These are phyloP conservation scores for Cladorhizidae sp. DNA, from an alignment of 37 sponge, comb jelly and placozoan species.

Conservation along the genomic window DNA sequence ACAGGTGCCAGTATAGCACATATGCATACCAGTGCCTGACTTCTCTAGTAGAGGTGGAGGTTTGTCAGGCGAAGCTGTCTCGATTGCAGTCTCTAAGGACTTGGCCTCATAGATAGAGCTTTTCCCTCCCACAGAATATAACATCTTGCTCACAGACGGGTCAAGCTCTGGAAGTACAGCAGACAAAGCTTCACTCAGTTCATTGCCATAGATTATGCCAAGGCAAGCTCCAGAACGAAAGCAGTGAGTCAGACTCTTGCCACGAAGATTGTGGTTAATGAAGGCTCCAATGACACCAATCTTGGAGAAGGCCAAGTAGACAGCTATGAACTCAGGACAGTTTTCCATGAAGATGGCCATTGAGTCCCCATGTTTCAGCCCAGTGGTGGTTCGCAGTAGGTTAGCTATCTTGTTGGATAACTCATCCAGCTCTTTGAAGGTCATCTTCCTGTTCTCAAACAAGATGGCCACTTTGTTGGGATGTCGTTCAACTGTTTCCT, in stretches of 20 bases:
- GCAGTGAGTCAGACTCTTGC: slow-evolving; percentile 73
- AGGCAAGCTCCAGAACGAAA: slow-evolving; percentile 59
- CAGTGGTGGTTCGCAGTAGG: slow-evolving; percentile 40
- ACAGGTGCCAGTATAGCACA: too few species aligned
- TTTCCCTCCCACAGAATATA: slow-evolving; percentile 30
- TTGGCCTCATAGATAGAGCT: slow-evolving; percentile 4
- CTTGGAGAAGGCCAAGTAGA: slow-evolving; percentile 76
- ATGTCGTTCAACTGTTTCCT: slow-evolving; percentile 21
- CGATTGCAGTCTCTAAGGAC: slow-evolving; percentile 26
- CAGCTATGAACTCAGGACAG: slow-evolving; percentile 77
- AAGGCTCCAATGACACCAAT: slow-evolving; percentile 82
- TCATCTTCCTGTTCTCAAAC: too few species aligned
- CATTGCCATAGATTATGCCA: slow-evolving; percentile 48
- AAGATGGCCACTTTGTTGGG: slow-evolving; percentile 72
- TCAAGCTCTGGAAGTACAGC: slow-evolving; percentile 32
- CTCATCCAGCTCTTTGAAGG: too few species aligned
- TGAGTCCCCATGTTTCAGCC: slow-evolving; percentile 69
- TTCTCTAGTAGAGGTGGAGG: slow-evolving; percentile 35
- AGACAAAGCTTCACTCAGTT: slow-evolving; percentile 34
- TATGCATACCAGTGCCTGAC: slow-evolving; percentile 26
- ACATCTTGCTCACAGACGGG: slow-evolving; percentile 7
- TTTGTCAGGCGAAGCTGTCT: background rate
- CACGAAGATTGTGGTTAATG: slow-evolving; percentile 88
- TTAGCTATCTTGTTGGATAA: slow-evolving; percentile 62
- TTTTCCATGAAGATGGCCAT: slow-evolving; percentile 83